Conservation (phyloP, 1,140 invertebrate genomes). For the Contarinia nasturtii region DNA sequence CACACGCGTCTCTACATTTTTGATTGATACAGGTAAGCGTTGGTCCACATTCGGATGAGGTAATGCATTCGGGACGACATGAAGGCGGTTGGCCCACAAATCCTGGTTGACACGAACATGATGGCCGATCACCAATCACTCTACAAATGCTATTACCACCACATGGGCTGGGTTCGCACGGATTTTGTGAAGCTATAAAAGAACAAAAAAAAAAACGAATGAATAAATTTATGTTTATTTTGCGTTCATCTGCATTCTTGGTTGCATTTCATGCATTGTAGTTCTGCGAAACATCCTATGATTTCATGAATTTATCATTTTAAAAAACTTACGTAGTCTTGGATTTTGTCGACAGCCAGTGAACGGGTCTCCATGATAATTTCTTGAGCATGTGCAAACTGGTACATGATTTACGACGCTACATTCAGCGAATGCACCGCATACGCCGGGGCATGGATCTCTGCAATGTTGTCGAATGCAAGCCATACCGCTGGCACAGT, state of each 20-base stretch:
- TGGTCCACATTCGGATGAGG: constrained; percentile 56
- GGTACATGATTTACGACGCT: constrained; percentile 63
- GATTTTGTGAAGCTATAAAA: constrained; percentile 30
- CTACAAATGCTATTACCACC: constrained; percentile 63
- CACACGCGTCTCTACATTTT: constrained; percentile 66
- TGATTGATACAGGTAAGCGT: constrained; percentile 54
- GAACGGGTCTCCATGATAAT: constrained; percentile 64
- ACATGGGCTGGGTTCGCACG: constrained; percentile 62
- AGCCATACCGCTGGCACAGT: constrained; percentile 57
- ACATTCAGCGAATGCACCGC: constrained; percentile 59
- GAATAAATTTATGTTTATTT: background rate
- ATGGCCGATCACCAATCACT: constrained; percentile 42
- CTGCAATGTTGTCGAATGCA: constrained; percentile 71
- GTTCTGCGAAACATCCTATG: too few relatives aligned
- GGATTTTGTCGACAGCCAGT: constrained; percentile 45
- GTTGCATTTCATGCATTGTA: too few relatives aligned
- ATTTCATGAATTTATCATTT: too few relatives aligned
- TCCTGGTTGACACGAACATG: constrained; percentile 57
- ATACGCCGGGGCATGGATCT: constrained; percentile 69
- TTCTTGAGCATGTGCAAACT: constrained; percentile 53
- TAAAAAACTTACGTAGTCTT: constrained; percentile 29
- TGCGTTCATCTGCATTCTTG: background rate
- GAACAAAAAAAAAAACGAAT: constrained; percentile 8
- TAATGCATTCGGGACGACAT: constrained; percentile 60
- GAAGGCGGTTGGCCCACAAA: constrained; percentile 56